Conservation (phyloP, 2,113 vertebrate species). For the Gnathonemus longibarbis region DNA sequence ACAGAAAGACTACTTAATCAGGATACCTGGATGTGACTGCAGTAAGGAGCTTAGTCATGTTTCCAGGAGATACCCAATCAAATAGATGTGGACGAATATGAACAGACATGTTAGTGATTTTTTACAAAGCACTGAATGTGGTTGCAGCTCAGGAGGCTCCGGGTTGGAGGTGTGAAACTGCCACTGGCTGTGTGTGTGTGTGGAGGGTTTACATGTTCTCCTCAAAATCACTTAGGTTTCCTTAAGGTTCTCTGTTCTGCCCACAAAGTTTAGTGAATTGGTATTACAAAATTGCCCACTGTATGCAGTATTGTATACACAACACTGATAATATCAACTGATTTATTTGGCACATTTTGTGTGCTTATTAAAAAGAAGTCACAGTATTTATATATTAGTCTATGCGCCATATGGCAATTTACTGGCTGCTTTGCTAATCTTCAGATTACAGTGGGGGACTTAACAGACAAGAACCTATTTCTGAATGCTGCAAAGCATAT, state of each 20-base stretch:
- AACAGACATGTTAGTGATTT: neutral
- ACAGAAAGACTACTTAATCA: neutral
- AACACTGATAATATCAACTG: neutral
- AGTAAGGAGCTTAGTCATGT: neutral
- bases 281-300: neutral
- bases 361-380: neutral
- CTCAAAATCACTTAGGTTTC: neutral
- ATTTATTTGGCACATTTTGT: neutral
- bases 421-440: slow-evolving; percentile 5
- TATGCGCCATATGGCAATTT: neutral
- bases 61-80: neutral
- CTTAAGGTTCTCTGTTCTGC: neutral
- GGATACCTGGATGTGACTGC: neutral
- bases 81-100: neutral
- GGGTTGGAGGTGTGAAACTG: neutral
- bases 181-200: neutral
- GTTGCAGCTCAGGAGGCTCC: neutral
- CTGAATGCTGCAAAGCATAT: neutral
- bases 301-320: neutral
- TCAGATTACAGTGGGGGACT: neutral
- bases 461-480: neutral
- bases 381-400: neutral
- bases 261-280: neutral
- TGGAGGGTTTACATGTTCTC: neutral
- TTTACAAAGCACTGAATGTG: neutral